These are phyloP conservation scores for Mesoligia furuncula DNA, from an alignment of 2,888 invertebrate species.

Conservation along the genomic window DNA sequence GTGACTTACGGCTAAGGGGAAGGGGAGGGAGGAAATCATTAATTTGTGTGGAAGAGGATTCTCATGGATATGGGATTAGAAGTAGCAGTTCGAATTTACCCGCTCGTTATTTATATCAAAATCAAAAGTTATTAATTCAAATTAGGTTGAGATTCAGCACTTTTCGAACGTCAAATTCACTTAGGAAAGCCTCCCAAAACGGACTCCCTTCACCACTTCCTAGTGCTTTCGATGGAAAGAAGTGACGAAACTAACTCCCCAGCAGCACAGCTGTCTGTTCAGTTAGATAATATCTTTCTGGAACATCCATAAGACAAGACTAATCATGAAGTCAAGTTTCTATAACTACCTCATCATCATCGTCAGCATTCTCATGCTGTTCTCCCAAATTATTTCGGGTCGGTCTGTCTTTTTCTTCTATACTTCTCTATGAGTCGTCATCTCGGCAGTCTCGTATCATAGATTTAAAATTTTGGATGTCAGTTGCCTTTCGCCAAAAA, in stretches of 20 bases:
- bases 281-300: neutral
- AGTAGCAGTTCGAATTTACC: neutral
- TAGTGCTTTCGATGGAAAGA: too few species aligned
- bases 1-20: conserved; percentile 27
- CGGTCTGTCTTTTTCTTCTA: neutral
- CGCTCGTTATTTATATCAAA: neutral
- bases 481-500: too few species aligned
- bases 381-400: neutral
- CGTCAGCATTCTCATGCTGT: neutral
- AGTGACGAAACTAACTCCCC: too few species aligned
- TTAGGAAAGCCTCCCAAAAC: too few species aligned
- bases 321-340: too few species aligned
- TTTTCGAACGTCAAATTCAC: too few species aligned
- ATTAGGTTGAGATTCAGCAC: too few species aligned
- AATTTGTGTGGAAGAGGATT: neutral
- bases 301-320: neutral
- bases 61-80: neutral
- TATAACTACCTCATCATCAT: neutral
- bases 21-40: neutral
- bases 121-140: too few species aligned
- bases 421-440: neutral
- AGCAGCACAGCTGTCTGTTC: too few species aligned
- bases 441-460: neutral
- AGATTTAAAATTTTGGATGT: neutral
- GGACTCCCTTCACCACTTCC: too few species aligned